phyloP scores from a whole-genome alignment of 64 coral and sea anemone species.

The Trachythela sp. region DNA sequence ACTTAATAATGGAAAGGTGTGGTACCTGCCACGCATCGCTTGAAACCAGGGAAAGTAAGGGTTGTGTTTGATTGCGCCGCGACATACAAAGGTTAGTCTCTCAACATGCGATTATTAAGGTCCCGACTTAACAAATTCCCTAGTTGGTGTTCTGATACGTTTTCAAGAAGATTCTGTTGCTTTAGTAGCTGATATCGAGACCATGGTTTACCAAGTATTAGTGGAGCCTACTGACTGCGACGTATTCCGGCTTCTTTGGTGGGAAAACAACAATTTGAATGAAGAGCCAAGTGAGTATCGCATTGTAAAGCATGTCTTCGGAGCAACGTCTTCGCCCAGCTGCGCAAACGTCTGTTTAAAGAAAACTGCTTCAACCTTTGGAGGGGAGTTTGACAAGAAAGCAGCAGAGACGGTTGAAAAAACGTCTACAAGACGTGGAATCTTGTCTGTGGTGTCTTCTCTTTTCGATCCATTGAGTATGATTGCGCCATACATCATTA shows the following conservation, averaged over 20 bases:
- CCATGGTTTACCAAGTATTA: not conserved
- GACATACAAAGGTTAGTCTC: constrained; percentile 26
- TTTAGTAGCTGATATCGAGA: not conserved
- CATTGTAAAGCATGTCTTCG: not conserved
- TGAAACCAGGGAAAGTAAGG: constrained; percentile 37
- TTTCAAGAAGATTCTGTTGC: not conserved
- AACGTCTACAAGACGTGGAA: not conserved
- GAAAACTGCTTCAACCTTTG: not conserved
- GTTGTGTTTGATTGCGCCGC: constrained; percentile 47
- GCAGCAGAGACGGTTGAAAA: not conserved
- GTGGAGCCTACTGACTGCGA: not conserved
- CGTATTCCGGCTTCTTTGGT: not conserved
- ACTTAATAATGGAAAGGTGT: not conserved
- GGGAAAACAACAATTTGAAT: not conserved
- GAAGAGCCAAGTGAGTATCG: not conserved
- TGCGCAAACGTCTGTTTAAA: not conserved
- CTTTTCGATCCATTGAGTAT: not conserved
- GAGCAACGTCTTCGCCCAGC: not conserved
- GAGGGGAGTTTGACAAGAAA: not conserved
- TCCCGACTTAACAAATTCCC: constrained; percentile 37
- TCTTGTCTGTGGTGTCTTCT: not conserved
- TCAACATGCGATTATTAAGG: constrained; percentile 36
- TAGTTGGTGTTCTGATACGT: constrained; percentile 13
- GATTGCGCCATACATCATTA: not conserved
- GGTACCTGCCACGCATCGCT: not conserved